Evolutionary conservation across 2,888 invertebrate genomes (phyloP).

Genomic region (Eudasyphora cyanicolor): DNA sequence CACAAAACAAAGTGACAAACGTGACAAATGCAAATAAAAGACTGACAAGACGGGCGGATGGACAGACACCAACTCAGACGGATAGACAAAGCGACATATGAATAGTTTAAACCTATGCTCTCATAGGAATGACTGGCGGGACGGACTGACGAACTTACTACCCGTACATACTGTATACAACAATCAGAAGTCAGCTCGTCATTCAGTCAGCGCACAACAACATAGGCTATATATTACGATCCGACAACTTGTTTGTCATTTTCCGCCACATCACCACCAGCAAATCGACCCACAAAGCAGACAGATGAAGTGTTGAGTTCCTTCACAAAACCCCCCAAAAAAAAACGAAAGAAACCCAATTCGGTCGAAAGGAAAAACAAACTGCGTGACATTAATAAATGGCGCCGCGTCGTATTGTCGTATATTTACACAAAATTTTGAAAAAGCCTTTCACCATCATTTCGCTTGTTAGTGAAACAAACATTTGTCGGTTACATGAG

Average conservation of each 20-base stretch:
- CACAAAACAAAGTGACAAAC: conserved; percentile 56
- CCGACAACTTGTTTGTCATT: conserved; percentile 22
- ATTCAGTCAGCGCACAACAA: conserved; percentile 7
- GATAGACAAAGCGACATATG: not conserved
- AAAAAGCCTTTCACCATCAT: conserved; percentile 47
- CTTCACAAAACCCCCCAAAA: no score
- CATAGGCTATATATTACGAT: conserved; percentile 44
- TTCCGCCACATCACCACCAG: not conserved
- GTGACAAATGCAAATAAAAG: conserved; percentile 53
- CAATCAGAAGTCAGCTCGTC: conserved; percentile 3
- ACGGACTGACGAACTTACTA: not conserved
- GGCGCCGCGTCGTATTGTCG: conserved; percentile 50
- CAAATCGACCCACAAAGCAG: conserved; percentile 8
- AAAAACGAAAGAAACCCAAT: conserved; percentile 2
- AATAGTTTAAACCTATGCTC: not conserved
- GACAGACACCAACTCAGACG: not conserved
- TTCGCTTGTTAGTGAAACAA: not conserved
- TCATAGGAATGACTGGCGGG: not conserved
- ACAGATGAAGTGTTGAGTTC: conserved; percentile 52
- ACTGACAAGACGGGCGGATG: not conserved
- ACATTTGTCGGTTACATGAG: conserved; percentile 3
- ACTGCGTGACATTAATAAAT: conserved; percentile 59
- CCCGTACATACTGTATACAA: not conserved
- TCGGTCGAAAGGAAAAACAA: not conserved
- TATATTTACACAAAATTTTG: conserved; percentile 18